These are phyloP conservation scores for Cheiracanthium punctorium DNA, from an alignment of 2,888 invertebrate species.

Conservation along the genomic window DNA sequence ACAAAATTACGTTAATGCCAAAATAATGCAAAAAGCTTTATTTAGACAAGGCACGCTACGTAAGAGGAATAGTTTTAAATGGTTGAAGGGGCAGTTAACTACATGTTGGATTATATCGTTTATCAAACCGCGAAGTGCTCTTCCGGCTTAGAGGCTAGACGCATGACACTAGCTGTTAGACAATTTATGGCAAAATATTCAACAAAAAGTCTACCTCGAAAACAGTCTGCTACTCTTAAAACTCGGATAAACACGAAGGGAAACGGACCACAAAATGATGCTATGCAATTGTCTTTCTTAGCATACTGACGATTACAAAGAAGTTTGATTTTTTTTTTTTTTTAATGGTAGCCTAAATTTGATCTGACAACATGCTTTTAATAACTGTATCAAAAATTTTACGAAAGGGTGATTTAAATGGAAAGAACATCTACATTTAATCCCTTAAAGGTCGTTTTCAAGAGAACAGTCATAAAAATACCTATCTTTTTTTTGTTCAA, in stretches of 20 bases:
- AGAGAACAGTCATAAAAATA: no score
- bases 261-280: no score
- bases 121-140: not conserved
- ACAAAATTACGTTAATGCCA: not conserved
- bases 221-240: not conserved
- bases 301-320: no score
- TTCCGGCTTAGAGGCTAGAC: constrained; percentile 10
- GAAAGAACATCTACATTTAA: no score
- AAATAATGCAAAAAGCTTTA: not conserved
- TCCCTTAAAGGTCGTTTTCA: no score
- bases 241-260: not conserved
- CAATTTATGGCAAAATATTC: not conserved
- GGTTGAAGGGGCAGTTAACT: not conserved
- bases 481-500: no score
- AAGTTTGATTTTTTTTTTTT: no score
- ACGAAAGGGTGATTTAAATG: no score
- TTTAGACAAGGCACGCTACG: not conserved
- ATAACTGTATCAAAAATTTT: no score
- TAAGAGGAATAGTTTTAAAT: not conserved
- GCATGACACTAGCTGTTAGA: not conserved
- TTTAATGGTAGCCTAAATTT: no score
- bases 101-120: not conserved
- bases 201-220: not conserved
- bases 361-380: no score
- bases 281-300: no score